phyloP scores from a whole-genome alignment of 1,140 invertebrate species.

The Eriocheir sinensis region DNA sequence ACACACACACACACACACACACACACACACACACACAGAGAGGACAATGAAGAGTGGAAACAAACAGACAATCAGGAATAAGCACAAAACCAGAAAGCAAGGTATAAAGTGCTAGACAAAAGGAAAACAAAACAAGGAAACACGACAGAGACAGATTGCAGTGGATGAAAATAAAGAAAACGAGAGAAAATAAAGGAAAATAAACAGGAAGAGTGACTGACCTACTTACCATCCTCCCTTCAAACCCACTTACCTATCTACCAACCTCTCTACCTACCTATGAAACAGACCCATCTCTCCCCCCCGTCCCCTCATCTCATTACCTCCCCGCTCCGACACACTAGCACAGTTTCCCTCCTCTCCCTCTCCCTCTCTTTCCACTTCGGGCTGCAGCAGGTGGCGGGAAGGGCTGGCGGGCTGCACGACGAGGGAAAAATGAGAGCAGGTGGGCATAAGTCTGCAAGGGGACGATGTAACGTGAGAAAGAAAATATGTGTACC shows the following conservation, averaged over 20 bases:
- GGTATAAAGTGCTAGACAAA: too few relatives aligned
- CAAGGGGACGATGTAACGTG: not conserved
- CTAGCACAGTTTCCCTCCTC: not conserved
- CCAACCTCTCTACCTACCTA: too few relatives aligned
- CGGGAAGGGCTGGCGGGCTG: not conserved
- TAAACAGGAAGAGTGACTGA: not conserved
- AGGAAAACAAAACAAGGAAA: too few relatives aligned
- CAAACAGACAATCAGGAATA: too few relatives aligned
- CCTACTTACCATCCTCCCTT: not conserved
- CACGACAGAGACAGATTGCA: too few relatives aligned
- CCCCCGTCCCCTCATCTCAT: not conserved
- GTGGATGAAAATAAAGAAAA: too few relatives aligned
- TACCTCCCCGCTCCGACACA: constrained; percentile 22
- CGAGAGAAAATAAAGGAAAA: not conserved
- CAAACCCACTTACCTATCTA: too few relatives aligned
- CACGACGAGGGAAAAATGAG: not conserved
- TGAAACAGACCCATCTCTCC: too few relatives aligned
- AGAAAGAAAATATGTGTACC: not conserved
- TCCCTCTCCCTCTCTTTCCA: not conserved
- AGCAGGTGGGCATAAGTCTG: not conserved
- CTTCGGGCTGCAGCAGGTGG: not conserved
- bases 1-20: not conserved
- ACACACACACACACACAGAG: not conserved
- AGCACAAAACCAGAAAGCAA: too few relatives aligned
- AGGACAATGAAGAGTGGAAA: too few relatives aligned